Base-by-base conservation (phyloP, 2,797 vertebrate species). In the Esox lucius region DNA sequence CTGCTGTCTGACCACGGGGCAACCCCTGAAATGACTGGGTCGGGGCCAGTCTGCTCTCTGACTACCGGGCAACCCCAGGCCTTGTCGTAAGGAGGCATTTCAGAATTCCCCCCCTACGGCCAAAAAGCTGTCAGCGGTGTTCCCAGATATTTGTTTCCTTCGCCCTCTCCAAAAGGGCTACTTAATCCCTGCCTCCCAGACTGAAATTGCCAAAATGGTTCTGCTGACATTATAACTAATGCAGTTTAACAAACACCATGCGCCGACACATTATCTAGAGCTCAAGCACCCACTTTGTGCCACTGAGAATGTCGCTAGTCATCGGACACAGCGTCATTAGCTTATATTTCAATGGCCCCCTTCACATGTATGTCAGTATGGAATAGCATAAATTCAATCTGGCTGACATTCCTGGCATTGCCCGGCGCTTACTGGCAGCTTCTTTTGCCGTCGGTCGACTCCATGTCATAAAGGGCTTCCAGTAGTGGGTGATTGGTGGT, bases 61-160 rank as follows among this genome's bases (percentile, higher is more conserved):
- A 83, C 78, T 83, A 83, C 80, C 73, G 74, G 86, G 78, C 78
- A 85, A 89, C 89, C 89, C 85, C 72, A n/a, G n/a, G n/a, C n/a
- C 77, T 78, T 88, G 87, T 28, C 71, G 70, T 59, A 17, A 48
- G 49, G 31, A 28, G 8, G 39, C 88, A 89, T 90, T 89, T 85
- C 87, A 88, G 85, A 82, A 84, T 83, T 87, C 75, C 64, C 56
- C 82, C 85, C 87, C 83, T 78, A 65, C 26, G 73, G 89, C 87
- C 90, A 91, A 90, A 90, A 88, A 92, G 81, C 90, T 91, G 89
- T 93, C 91, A 89, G 80, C 88, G 89, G 85, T 90, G 90, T 89
- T 91, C 65, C 46, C 69, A 39, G 73, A 73, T 77, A 89, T 48
- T 46, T 66, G n/a, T 67, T 39, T 56, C 15, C 35, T 19, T 70